Percentiles rank a stretch among this genome's conserved stretches.
Conservation (phyloP, 2,888 invertebrate species). For the Lamellibrachia columna region DNA sequence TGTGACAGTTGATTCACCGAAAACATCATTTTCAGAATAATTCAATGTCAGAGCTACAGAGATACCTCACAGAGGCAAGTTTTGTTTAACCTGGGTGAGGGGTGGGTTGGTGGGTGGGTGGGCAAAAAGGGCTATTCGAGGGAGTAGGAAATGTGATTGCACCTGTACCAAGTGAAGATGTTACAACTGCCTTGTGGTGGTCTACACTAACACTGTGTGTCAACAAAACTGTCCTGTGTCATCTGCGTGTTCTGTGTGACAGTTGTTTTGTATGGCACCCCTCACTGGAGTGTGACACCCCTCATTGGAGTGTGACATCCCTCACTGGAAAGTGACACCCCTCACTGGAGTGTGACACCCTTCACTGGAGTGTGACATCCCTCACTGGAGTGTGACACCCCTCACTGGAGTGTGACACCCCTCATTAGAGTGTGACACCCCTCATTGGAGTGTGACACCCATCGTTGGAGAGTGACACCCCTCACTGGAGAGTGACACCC, state of each 20-base stretch:
- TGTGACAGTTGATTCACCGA: not conserved
- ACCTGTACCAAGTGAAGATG: not conserved
- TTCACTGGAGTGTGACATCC: not conserved
- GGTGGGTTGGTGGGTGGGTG: not conserved
- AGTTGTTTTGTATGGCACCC: not conserved
- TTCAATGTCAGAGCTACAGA: not conserved
- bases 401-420: not conserved
- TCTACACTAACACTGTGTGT: not conserved
- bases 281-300: not conserved
- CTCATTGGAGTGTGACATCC: not conserved
- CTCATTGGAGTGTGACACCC: not conserved
- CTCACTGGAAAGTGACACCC: no score
- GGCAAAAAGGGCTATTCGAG: not conserved
- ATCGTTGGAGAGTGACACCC: not conserved
- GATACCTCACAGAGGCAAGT: not conserved
- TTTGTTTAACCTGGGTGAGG: not conserved
- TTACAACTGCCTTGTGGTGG: not conserved
- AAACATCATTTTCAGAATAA: slow-evolving; percentile 8
- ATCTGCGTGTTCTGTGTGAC: not conserved
- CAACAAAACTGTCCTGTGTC: not conserved
- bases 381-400: not conserved
- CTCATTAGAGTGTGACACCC: not conserved
- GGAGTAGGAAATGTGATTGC: not conserved
- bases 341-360: not conserved
- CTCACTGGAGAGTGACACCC: not conserved